These are phyloP conservation scores for Thalpophila matura DNA, from an alignment of 2,888 invertebrate genomes.

Conservation along the genomic window DNA sequence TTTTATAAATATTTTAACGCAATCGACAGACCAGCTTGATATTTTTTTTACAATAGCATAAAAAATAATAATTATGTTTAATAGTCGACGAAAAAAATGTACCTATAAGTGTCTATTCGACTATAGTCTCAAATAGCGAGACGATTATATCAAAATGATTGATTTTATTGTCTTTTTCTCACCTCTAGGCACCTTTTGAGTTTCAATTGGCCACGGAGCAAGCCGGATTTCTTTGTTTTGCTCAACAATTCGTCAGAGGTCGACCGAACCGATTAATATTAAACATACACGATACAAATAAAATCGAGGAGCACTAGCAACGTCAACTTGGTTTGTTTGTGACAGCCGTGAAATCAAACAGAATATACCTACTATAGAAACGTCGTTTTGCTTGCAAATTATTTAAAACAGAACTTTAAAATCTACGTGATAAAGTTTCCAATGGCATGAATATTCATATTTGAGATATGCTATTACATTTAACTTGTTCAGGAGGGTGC, in stretches of 20 bases:
- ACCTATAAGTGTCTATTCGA: slow-evolving; percentile 14
- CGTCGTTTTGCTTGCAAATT: not conserved
- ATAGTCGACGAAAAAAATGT: slow-evolving; percentile 28
- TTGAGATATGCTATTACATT: slow-evolving; percentile 3
- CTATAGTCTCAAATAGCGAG: slow-evolving; percentile 10
- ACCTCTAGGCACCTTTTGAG: slow-evolving; percentile 31
- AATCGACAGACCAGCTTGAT: slow-evolving; percentile 18
- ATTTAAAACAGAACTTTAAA: slow-evolving; percentile 2
- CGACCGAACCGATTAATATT: slow-evolving; percentile 46
- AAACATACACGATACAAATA: slow-evolving; percentile 45
- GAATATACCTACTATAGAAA: slow-evolving; percentile 28
- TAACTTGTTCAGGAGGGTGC: slow-evolving; percentile 15
- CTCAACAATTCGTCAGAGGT: slow-evolving; percentile 32
- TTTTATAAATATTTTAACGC: slow-evolving; percentile 46
- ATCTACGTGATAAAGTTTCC: not conserved
- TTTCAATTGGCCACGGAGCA: slow-evolving; percentile 42
- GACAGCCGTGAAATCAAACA: slow-evolving; percentile 35
- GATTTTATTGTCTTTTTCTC: slow-evolving; percentile 32
- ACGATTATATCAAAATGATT: slow-evolving; percentile 25
- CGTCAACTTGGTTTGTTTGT: slow-evolving; percentile 46
- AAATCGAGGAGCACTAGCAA: slow-evolving; percentile 35
- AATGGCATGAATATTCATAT: slow-evolving; percentile 9
- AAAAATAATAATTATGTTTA: slow-evolving; percentile 35
- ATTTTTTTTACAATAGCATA: slow-evolving; percentile 28
- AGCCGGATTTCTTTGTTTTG: slow-evolving; percentile 46